Percentiles rank a stretch among this genome's conserved stretches.
Conservation (phyloP, 1,140 invertebrate species). For the Heliconius congener region DNA sequence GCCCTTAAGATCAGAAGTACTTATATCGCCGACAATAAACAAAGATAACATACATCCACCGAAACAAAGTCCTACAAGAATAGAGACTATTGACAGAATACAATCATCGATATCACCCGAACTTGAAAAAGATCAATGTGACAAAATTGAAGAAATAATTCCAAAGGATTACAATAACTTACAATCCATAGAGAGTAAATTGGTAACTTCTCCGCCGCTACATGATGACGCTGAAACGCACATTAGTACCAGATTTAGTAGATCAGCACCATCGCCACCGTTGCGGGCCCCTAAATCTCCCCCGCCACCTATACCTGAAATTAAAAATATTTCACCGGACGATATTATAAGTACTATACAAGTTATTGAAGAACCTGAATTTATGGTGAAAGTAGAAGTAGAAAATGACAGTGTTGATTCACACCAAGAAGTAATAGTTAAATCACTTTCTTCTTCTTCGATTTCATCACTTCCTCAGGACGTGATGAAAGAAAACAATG, state of each 20-base stretch:
- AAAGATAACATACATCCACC: constrained; percentile 46
- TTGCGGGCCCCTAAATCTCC: constrained; percentile 63
- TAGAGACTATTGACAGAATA: constrained; percentile 48
- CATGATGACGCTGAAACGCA: not conserved
- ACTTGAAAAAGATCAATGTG: constrained; percentile 41
- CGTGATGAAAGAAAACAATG: constrained; percentile 41
- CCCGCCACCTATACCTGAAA: constrained; percentile 45
- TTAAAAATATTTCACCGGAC: not conserved
- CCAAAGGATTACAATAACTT: constrained; percentile 37
- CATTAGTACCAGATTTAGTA: constrained; percentile 25
- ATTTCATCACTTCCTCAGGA: constrained; percentile 45
- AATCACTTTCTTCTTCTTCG: constrained; percentile 42
- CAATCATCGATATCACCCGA: constrained; percentile 48
- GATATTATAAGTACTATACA: not conserved
- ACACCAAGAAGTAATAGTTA: constrained; percentile 23
- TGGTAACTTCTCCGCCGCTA: not conserved
- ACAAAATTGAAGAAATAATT: constrained; percentile 38
- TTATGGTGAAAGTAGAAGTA: constrained; percentile 4
- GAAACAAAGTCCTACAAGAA: constrained; percentile 43
- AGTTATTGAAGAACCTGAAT: constrained; percentile 31
- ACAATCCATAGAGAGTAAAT: not conserved
- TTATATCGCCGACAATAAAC: constrained; percentile 43
- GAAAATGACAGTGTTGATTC: constrained; percentile 22
- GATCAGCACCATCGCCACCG: constrained; percentile 55
- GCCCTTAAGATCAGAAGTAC: constrained; percentile 52